Evolutionary conservation across 2,797 vertebrate genomes (phyloP), one percentile per base, ranked within the genome.

Genomic region (Dermochelys coriacea): DNA sequence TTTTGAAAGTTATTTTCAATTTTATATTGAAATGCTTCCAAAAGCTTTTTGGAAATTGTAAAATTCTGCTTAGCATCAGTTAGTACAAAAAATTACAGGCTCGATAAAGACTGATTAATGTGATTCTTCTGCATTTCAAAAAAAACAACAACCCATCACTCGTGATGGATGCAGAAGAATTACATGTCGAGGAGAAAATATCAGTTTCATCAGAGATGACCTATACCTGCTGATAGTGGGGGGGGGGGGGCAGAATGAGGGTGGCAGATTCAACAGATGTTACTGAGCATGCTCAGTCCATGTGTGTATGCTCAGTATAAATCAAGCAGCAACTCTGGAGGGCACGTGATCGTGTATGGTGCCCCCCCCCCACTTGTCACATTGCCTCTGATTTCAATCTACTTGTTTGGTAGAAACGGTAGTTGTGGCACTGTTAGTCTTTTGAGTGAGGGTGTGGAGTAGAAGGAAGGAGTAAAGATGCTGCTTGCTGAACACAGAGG

Each of bases 1-100:
- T 93, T 95, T 91, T 81, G 49, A 91, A 97, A 89, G 41, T 84
- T 84, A 71, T 95, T 96, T 95, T 96, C 81, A 82, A 47, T 82
- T 88, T 59, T 81, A 21, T 93, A 41, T 10, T 74, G 29, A 90
- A 95, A 95, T 59, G 37, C 79, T 52, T 93, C 80, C 61, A 90
- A 82, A 85, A 71, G 2, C n/a, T 50, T 86, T 86, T 49, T 64
- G 27, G 29, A 59, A 31, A 96, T 91, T 82, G 84, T 84, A 94
- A 59, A 96, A 59, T 3, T 93, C 81, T n/a, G 50, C 50, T 84
- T 91, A 21, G 82, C 16, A 91, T 80, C 74, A 93, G 57, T 88
- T 94, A 79, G 80, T 74, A 84, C 52, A 93, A 90, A 81, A 96
- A 93, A 90, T 86, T 85, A 80, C 57, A 88, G 54, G 61, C 74